A percentile compares a stretch with the other conserved stretches of the same genome.
phyloP scores from a whole-genome alignment of 2,113 vertebrate species.

The Rhabdomys dilectus region DNA sequence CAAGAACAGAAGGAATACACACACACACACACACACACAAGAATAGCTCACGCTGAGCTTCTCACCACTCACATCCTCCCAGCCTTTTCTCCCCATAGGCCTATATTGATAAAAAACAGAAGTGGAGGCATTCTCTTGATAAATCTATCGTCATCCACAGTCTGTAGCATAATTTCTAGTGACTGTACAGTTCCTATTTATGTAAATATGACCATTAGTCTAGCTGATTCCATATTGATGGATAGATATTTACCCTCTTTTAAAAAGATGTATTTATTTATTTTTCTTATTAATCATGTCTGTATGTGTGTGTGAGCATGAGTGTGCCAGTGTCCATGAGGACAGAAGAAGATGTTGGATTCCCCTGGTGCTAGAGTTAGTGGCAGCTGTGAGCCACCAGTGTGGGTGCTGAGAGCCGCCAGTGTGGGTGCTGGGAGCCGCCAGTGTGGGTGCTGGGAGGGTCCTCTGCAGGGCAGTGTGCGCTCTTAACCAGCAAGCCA shows the following conservation, averaged over 20 bases:
- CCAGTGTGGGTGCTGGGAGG: neutral
- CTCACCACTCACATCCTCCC: neutral
- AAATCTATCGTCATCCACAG: neutral
- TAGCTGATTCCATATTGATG: neutral
- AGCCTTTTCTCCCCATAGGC: neutral
- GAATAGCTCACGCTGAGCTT: neutral
- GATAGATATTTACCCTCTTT: neutral
- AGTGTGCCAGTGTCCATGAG: neutral
- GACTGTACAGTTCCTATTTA: neutral
- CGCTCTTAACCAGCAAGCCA: neutral
- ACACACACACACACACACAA: neutral
- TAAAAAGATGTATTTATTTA: neutral
- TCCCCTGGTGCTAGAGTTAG: neutral
- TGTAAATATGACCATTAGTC: neutral
- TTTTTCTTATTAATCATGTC: neutral
- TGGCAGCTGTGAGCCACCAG: neutral
- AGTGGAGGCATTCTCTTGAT: neutral
- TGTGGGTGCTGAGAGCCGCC: neutral
- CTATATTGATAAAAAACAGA: slow-evolving; percentile 16
- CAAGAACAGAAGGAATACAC: slow-evolving; percentile 14
- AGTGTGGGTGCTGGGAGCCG: no score
- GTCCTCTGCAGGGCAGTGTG: neutral
- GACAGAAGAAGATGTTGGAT: neutral
- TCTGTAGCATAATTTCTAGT: neutral
- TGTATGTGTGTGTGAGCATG: neutral